These are phyloP conservation scores for Dexiosoma caninum DNA, from an alignment of 2,888 invertebrate species.

Conservation along the genomic window DNA sequence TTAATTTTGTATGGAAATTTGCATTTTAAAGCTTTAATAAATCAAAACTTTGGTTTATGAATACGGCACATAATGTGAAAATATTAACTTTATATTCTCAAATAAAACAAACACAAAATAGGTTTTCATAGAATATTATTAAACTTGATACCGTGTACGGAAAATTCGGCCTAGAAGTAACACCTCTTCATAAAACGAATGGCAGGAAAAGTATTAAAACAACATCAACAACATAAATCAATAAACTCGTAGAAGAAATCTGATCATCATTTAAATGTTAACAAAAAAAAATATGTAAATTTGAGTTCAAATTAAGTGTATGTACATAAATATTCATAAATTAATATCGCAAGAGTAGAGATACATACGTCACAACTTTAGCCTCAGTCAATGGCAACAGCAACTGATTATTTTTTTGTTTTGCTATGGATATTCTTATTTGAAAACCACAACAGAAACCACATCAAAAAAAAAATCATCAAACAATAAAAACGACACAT, in stretches of 20 bases:
- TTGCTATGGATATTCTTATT: constrained; percentile 32
- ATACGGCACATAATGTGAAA: too few species aligned
- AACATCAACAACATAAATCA: too few species aligned
- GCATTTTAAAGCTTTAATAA: too few species aligned
- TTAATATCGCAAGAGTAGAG: constrained; percentile 21
- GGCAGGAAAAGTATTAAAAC: too few species aligned
- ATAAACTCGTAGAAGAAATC: constrained; percentile 48
- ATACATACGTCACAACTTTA: constrained; percentile 18
- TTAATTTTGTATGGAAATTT: too few species aligned
- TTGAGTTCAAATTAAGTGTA: constrained; percentile 2
- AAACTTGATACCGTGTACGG: too few species aligned
- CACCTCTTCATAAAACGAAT: too few species aligned
- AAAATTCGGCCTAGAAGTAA: too few species aligned
- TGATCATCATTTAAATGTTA: constrained; percentile 47
- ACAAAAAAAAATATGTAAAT: constrained; percentile 40
- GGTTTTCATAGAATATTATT: too few species aligned
- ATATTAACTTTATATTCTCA: too few species aligned
- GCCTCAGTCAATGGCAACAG: constrained; percentile 7
- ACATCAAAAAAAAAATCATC: constrained; percentile 13
- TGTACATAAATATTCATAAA: constrained; percentile 4
- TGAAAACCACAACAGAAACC: constrained; percentile 45
- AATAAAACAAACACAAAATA: too few species aligned
- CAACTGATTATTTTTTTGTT: constrained; percentile 3
- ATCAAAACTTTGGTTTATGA: too few species aligned
- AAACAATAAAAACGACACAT: constrained; percentile 15